Conservation (phyloP, 2,888 invertebrate species). For the Sepioteuthis lessoniana region DNA sequence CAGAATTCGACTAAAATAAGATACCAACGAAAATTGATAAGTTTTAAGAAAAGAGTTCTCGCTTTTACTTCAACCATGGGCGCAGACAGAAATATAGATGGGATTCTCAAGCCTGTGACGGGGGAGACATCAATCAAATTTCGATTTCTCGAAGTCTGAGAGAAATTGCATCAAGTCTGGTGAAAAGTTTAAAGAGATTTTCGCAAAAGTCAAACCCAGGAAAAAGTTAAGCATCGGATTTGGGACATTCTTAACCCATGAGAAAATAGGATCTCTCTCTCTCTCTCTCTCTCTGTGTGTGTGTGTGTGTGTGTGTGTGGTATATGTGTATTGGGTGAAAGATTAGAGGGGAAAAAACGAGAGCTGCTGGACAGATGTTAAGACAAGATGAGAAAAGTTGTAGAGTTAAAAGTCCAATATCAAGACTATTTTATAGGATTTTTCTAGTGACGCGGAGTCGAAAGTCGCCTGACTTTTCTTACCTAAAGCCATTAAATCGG, state of each 20-base stretch:
- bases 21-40: neutral
- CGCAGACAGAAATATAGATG: neutral
- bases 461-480: too few relatives aligned
- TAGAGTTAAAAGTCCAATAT: too few relatives aligned
- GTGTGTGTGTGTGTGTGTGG: too few relatives aligned
- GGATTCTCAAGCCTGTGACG: constrained; percentile 10
- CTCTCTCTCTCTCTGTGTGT: neutral
- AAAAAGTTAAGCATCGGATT: neutral
- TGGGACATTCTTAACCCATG: neutral
- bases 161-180: neutral
- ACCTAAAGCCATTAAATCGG: too few relatives aligned
- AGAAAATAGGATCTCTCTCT: too few relatives aligned
- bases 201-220: constrained; percentile 7
- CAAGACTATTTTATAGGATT: too few relatives aligned
- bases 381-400: too few relatives aligned
- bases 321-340: too few relatives aligned
- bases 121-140: constrained; percentile 33
- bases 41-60: constrained; percentile 17
- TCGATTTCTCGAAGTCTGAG: neutral
- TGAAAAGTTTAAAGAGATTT: neutral
- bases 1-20: constrained; percentile 33
- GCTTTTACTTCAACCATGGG: neutral
- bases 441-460: too few relatives aligned
- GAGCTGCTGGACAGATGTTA: too few relatives aligned
- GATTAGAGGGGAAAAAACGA: too few relatives aligned